These are phyloP conservation scores for Drosophila neotestacea DNA, from an alignment of 2,888 invertebrate genomes.

Conservation along the genomic window DNA sequence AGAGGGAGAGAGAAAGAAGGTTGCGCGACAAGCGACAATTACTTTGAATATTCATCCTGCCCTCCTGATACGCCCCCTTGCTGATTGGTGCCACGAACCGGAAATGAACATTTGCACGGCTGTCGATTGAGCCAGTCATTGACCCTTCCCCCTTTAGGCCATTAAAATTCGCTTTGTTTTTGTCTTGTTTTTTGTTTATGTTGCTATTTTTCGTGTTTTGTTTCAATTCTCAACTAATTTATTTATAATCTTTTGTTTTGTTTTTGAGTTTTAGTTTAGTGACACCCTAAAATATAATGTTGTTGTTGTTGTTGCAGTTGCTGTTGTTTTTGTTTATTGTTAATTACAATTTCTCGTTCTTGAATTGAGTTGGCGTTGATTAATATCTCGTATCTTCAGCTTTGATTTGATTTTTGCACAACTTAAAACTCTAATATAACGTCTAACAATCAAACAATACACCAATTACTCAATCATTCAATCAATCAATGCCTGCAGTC, in stretches of 20 bases:
- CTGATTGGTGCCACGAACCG: conserved; percentile 50
- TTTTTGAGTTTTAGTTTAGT: conserved; percentile 68
- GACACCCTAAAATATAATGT: conserved; percentile 72
- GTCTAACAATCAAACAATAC: conserved; percentile 70
- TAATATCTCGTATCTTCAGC: conserved; percentile 31
- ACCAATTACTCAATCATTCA: conserved; percentile 45
- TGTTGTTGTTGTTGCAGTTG: conserved; percentile 42
- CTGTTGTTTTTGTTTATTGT: conserved; percentile 36
- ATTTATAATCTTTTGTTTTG: conserved; percentile 62
- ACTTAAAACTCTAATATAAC: conserved; percentile 63
- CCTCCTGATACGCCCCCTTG: conserved; percentile 10
- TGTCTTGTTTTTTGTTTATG: conserved; percentile 15
- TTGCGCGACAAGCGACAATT: conserved; percentile 71
- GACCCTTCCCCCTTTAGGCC: conserved; percentile 25
- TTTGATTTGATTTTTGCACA: conserved; percentile 45
- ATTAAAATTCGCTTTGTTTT: conserved; percentile 58
- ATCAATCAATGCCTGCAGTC: conserved; percentile 64
- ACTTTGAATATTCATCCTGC: conserved; percentile 42
- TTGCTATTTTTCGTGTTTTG: conserved; percentile 47
- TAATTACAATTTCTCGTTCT: conserved; percentile 62
- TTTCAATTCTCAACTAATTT: conserved; percentile 81
- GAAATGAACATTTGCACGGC: conserved; percentile 69
- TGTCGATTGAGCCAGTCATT: conserved; percentile 57
- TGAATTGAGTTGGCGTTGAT: conserved; percentile 52
- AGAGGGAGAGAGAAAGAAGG: conserved; percentile 14